Evolutionary conservation across 2,888 invertebrate genomes (phyloP), one percentile per base, ranked within the genome.

Genomic region (Aspidapion aeneum): DNA sequence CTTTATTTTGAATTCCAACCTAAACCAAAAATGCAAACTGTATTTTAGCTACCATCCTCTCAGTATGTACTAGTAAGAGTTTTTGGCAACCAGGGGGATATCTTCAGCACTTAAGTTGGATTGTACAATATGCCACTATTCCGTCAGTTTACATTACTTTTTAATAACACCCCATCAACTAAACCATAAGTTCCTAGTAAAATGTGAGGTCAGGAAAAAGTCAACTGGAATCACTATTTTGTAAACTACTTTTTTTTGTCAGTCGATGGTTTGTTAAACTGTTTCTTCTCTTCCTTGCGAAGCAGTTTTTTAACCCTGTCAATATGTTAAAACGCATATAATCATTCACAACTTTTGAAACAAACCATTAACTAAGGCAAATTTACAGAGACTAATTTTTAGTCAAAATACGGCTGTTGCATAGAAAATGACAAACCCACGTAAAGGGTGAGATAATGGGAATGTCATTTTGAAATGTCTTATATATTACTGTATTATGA

Each of bases 91-190:
- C 52, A 61, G 52, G 63, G 59, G 57, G 61, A 59, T 63, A 58
- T 66, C 63, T 66, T 62, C 61, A 20, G 60, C 66, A 68, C 66
- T 66, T 62, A 49, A 65, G 63, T 67, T 62, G 61, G 62, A 58
- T n/a, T 64, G 58, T 62, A 64, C 64, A 64, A 58, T 58, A 52
- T 63, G 61, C 60, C 61, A 56, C 59, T 61, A 50, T 64, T 64
- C n/a, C 59, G 56, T 66, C 66, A 56, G 60, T 66, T 62, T 64
- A 68, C 66, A 67, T 62, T 69, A 63, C 61, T 65, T n/a, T n/a
- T 68, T 66, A 64, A 68, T 60, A 75, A 77, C 76, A 77, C 75
- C 77, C 77, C 76, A 74, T 74, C 60, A 62, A 64, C 51, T 35
- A 12, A 66, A 62, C 60, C 57, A 59, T 67, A 65, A 61, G 64